These are phyloP conservation scores for Antrozous pallidus DNA, from an alignment of 2,797 vertebrate genomes.

Conservation along the genomic window DNA sequence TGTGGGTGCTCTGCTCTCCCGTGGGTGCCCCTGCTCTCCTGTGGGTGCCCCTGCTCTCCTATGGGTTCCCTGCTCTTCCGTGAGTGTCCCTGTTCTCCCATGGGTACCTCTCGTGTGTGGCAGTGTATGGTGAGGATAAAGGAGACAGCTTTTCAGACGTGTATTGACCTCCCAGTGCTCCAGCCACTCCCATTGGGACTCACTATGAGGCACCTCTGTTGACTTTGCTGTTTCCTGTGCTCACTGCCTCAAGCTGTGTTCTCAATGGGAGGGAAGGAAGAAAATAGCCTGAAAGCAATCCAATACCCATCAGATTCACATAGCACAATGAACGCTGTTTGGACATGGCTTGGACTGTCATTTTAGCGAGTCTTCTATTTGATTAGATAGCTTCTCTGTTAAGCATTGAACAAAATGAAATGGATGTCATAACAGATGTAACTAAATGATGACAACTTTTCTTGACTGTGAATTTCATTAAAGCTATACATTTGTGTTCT, in stretches of 20 bases:
- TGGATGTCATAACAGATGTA: slow-evolving; percentile 84
- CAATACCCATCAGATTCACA: slow-evolving; percentile 78
- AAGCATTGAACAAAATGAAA: slow-evolving; percentile 83
- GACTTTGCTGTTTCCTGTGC: not conserved
- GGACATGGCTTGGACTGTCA: slow-evolving; percentile 82
- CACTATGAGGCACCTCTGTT: not conserved
- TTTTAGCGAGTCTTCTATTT: slow-evolving; percentile 76
- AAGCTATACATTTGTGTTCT: slow-evolving; percentile 81
- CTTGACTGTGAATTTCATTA: slow-evolving; percentile 85
- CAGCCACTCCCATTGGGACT: not conserved
- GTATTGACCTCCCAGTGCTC: not conserved
- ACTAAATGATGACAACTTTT: slow-evolving; percentile 83
- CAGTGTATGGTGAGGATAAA: not conserved
- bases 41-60: no score
- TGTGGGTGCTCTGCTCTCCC: no score
- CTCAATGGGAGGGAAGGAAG: slow-evolving; percentile 61
- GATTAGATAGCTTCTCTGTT: slow-evolving; percentile 83
- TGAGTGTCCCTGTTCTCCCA: not conserved
- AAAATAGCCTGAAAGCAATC: slow-evolving; percentile 78
- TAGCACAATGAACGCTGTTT: slow-evolving; percentile 81
- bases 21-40: no score
- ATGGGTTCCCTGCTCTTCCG: no score
- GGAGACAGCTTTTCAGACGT: not conserved
- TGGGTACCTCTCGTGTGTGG: not conserved
- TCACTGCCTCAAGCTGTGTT: slow-evolving; percentile 63